Conservation (phyloP, 1,140 invertebrate genomes). For the Sarcophaga bullata region DNA sequence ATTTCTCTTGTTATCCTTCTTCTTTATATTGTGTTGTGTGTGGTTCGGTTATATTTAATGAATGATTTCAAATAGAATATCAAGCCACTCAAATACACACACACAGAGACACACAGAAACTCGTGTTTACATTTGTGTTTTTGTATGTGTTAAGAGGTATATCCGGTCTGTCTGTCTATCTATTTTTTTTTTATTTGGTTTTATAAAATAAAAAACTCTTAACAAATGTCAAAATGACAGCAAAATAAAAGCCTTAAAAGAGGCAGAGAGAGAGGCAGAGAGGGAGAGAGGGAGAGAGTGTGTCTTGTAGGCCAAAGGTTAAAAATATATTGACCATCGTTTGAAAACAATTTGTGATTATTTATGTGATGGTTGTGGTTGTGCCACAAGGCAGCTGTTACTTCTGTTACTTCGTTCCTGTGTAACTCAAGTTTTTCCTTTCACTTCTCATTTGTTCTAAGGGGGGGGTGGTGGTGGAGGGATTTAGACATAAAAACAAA, state of each 20-base stretch:
- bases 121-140: not conserved
- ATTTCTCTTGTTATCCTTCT: slow-evolving; percentile 35
- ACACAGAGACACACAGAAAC: not conserved
- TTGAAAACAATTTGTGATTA: not conserved
- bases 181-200: too few relatives aligned
- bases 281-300: too few relatives aligned
- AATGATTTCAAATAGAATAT: slow-evolving; percentile 1
- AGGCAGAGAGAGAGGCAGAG: too few relatives aligned
- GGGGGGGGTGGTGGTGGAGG: too few relatives aligned
- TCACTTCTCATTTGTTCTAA: too few relatives aligned
- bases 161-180: not conserved
- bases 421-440: too few relatives aligned
- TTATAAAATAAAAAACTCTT: not conserved
- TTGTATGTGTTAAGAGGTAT: not conserved
- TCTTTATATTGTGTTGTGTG: not conserved
- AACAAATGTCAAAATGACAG: slow-evolving; percentile 21
- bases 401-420: not conserved
- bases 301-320: too few relatives aligned
- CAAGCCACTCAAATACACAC: not conserved
- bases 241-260: not conserved
- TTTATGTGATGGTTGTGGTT: not conserved
- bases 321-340: not conserved
- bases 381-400: not conserved
- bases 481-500: too few relatives aligned
- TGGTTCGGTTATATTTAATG: slow-evolving; percentile 30